phyloP scores from a whole-genome alignment of 2,797 vertebrate species.

The Lycodopsis pacificus region DNA sequence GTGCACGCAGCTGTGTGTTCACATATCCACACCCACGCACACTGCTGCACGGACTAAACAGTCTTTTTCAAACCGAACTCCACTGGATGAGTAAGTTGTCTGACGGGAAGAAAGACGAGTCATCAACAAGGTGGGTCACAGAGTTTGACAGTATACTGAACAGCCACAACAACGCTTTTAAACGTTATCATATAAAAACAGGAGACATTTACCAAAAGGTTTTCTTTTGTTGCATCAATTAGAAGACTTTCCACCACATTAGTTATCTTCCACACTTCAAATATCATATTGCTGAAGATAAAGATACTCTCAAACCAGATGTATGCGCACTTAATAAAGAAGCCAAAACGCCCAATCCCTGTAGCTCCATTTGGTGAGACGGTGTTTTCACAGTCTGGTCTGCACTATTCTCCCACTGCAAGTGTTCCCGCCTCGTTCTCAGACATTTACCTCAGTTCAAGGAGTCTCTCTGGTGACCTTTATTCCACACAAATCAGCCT shows the following conservation, averaged over 20 bases:
- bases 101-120: constrained; percentile 11
- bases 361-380: neutral
- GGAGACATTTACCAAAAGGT: neutral
- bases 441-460: constrained; percentile 47
- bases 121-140: constrained; percentile 17
- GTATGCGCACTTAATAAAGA: constrained; percentile 16
- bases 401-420: constrained; percentile 16
- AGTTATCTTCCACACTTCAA: neutral
- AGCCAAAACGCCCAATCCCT: neutral
- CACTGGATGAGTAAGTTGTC: constrained; percentile 12
- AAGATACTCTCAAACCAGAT: neutral
- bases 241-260: neutral
- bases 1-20: constrained; percentile 49
- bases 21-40: constrained; percentile 39
- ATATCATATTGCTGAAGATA: neutral
- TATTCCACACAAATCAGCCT: constrained; percentile 48
- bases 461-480: constrained; percentile 38
- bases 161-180: neutral
- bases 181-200: neutral
- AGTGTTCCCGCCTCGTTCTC: constrained; percentile 51
- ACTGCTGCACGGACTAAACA: constrained; percentile 34
- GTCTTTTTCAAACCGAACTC: constrained; percentile 27
- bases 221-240: neutral
- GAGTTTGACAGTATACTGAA: neutral
- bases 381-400: constrained; percentile 20